A percentile compares a stretch with the other conserved stretches of the same genome.
Evolutionary conservation across 2,113 vertebrate species (phyloP).

Genomic region (Sula dactylatra): DNA sequence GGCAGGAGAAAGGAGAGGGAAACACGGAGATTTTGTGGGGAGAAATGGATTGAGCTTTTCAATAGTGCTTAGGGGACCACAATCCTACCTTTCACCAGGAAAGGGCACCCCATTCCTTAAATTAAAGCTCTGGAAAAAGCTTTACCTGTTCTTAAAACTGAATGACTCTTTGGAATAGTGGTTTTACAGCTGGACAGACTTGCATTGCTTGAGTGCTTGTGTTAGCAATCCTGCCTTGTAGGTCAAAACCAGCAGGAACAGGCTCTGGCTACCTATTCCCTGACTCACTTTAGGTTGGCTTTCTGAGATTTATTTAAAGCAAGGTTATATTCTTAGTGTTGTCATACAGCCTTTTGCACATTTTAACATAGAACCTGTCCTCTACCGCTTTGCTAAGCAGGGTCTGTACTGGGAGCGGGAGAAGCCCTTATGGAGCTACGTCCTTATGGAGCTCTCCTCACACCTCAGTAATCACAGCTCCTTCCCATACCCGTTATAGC

Average conservation of each 20-base stretch:
- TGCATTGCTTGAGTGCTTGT: background rate
- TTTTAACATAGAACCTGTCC: background rate
- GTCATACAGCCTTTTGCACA: background rate
- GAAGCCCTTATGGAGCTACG: accelerated
- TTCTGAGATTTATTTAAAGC: background rate
- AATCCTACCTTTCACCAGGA: background rate
- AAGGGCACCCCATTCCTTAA: background rate
- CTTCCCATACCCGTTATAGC: background rate
- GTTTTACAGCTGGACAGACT: background rate
- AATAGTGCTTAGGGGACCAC: accelerated
- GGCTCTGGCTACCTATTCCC: background rate
- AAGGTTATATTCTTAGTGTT: background rate
- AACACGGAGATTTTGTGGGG: background rate
- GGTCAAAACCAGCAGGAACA: accelerated
- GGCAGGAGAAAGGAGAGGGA: background rate
- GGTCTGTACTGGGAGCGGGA: background rate
- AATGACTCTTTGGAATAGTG: accelerated
- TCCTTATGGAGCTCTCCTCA: background rate
- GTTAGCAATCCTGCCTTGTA: background rate
- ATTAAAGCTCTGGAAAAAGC: background rate
- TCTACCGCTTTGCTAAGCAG: background rate
- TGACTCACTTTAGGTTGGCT: background rate
- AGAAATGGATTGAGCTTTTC: background rate
- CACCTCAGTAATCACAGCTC: background rate
- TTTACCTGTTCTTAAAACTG: background rate